These are phyloP conservation scores for Pristionchus exspectatus DNA, from an alignment of 2,888 invertebrate species.

Conservation along the genomic window DNA sequence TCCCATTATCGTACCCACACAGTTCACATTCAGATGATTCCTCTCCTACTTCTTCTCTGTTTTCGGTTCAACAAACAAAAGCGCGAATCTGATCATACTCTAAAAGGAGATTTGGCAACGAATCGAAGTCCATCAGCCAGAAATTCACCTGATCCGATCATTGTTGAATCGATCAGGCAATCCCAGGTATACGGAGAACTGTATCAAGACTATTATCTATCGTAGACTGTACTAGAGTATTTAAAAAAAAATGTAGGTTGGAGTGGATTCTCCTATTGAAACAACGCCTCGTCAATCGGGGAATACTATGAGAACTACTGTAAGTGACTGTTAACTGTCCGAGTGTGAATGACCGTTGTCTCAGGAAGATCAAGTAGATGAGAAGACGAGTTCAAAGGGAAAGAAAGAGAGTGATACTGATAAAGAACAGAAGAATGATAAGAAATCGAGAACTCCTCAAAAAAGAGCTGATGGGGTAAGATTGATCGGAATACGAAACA, in stretches of 20 bases:
- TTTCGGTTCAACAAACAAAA: background rate
- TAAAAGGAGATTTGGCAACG: background rate
- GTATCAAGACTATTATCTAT: background rate
- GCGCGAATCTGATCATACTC: background rate
- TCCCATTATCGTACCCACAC: background rate
- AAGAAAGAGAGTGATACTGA: background rate
- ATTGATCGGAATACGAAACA: background rate
- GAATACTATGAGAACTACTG: background rate
- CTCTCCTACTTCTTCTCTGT: background rate
- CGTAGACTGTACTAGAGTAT: background rate
- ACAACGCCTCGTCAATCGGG: background rate
- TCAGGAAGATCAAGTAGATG: background rate
- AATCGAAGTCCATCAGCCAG: background rate
- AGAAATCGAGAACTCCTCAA: background rate
- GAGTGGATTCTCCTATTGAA: background rate
- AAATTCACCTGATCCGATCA: background rate
- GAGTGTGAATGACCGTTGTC: background rate
- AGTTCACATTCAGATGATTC: slow-evolving; percentile 9
- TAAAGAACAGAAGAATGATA: background rate
- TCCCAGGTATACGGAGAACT: background rate
- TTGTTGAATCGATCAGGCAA: background rate
- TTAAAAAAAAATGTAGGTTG: background rate
- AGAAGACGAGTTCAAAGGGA: background rate
- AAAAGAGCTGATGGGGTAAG: background rate
- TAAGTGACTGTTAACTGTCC: background rate